These are phyloP conservation scores for Atta cephalotes DNA, from an alignment of 1,140 invertebrate genomes.

Conservation along the genomic window DNA sequence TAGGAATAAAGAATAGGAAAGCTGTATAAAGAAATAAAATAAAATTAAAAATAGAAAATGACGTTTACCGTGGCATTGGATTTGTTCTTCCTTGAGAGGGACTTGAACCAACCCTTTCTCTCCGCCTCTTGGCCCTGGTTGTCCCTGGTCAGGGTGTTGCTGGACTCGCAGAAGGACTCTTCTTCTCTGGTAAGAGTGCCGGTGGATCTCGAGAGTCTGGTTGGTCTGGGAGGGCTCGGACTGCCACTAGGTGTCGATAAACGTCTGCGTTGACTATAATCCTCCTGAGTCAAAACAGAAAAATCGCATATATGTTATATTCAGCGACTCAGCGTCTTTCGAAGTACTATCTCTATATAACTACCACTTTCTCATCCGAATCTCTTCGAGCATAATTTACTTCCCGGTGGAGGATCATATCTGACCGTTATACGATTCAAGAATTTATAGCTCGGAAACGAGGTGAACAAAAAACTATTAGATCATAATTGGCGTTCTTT, in stretches of 20 bases:
- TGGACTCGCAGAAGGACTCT: conserved; percentile 81
- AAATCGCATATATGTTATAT: conserved; percentile 27
- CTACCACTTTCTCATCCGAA: not conserved
- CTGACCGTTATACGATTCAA: not conserved
- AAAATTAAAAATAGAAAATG: not conserved
- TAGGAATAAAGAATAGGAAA: not conserved
- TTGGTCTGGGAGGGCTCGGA: conserved; percentile 86
- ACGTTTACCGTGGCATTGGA: conserved; percentile 84
- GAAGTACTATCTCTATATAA: conserved; percentile 39
- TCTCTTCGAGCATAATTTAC: conserved; percentile 23
- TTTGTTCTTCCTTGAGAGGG: conserved; percentile 88
- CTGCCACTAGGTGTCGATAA: conserved; percentile 91
- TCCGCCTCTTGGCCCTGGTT: conserved; percentile 82
- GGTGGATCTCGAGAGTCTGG: conserved; percentile 82
- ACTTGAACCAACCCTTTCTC: conserved; percentile 89
- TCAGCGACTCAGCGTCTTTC: conserved; percentile 26
- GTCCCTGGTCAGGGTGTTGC: conserved; percentile 80
- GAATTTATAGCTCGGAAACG: conserved; percentile 21
- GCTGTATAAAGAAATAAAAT: not conserved
- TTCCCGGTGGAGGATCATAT: not conserved
- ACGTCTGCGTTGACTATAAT: conserved; percentile 89
- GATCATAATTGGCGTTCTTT: conserved; percentile 6
- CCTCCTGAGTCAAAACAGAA: conserved; percentile 85
- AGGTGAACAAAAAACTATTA: not conserved
- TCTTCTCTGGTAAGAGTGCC: conserved; percentile 83